Evolutionary conservation across 2,888 invertebrate species (phyloP).

Genomic region (Neoaliturus tenellus): DNA sequence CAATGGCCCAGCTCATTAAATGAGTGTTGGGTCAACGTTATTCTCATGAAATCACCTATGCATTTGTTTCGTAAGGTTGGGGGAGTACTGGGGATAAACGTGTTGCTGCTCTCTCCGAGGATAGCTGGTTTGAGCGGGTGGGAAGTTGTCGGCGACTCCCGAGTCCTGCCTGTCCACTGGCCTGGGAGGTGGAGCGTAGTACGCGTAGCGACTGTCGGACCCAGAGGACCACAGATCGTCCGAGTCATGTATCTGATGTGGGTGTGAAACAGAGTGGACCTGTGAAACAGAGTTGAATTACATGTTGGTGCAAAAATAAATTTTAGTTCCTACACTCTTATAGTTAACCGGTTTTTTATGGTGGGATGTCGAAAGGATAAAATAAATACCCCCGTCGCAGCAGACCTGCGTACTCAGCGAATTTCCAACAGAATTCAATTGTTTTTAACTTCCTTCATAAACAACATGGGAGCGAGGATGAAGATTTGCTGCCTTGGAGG

Average conservation of each 20-base stretch:
- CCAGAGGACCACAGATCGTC: background rate
- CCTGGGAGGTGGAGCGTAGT: slow-evolving; percentile 9
- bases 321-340: background rate
- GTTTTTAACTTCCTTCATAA: too few relatives aligned
- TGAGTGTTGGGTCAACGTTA: too few relatives aligned
- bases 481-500: too few relatives aligned
- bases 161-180: background rate
- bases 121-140: background rate
- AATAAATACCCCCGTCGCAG: background rate
- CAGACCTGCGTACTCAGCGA: too few relatives aligned
- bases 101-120: background rate
- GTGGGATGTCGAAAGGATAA: background rate
- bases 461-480: too few relatives aligned
- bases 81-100: background rate
- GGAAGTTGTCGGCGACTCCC: background rate
- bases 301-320: background rate
- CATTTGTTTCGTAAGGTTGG: too few relatives aligned
- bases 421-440: too few relatives aligned
- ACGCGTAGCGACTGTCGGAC: background rate
- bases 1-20: too few relatives aligned
- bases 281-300: background rate
- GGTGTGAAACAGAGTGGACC: background rate
- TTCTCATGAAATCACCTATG: too few relatives aligned
- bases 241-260: background rate
- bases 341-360: background rate